Evolutionary conservation across 2,797 vertebrate species (phyloP), one percentile per base, ranked within the genome.

Genomic region (Rhabdophis nuchalis): DNA sequence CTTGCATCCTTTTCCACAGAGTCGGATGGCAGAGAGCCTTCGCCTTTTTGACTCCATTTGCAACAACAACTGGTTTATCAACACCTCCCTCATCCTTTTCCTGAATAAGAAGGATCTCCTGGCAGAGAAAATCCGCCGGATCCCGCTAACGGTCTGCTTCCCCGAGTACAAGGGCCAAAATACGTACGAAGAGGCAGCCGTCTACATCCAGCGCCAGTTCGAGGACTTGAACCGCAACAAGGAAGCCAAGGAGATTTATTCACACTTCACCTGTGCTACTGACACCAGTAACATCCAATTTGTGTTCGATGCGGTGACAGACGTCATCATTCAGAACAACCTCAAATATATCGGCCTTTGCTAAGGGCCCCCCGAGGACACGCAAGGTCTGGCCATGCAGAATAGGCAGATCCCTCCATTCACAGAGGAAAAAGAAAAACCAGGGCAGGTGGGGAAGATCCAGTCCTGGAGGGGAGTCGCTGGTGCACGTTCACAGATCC

Each of bases 201-300:
- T 99, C 96, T 99, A 99, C 91, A 99, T 99, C 96, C 99, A 99
- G 89, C 98, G 99, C 92, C 99, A 99, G 97, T 99, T 99, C 54
- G 99, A 99, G 98, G 99, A 99, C 98, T 99, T 99, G 95, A 99
- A 99, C 96, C 99, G 99, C 97, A 99, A 99, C 98, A 99, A 99
- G 97, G 99, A 99, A 97, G 99, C 99, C 97, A 99, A 99, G 98
- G 99, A 99, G 97, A 99, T 99, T 97, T 99, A 99, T 96, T 99
- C 99, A 4, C 99, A 99, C 97, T 99, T 99, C 98, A 99, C 99
- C 96, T 99, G 99, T 89, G 99, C 99, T 97, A 99, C 99, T 58
- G 99, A 99, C 97, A 99, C 99, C 98, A 99, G 99, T 98, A 99
- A 99, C 98, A 99, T 99, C 98, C 99, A 99, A 95, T 99, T 99